Conservation (phyloP, 2,888 invertebrate genomes). For the Teleogryllus oceanicus region DNA sequence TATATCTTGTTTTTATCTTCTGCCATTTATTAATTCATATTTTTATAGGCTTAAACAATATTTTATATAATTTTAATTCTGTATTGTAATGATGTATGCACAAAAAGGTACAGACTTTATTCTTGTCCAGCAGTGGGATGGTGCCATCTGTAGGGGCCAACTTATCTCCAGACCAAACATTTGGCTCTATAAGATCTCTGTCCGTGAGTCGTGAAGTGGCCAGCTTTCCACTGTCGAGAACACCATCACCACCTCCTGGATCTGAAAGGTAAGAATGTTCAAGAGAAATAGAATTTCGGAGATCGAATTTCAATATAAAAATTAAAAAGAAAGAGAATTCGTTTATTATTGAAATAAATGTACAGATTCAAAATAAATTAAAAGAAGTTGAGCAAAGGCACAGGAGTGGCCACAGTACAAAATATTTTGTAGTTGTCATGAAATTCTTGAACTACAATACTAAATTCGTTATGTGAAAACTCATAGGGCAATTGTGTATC, state of each 20-base stretch:
- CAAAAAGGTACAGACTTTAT: not conserved
- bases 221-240: conserved; percentile 71
- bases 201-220: conserved; percentile 71
- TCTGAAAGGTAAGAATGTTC: conserved; percentile 45
- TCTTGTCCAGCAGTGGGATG: conserved; percentile 56
- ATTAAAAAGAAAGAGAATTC: too few species aligned
- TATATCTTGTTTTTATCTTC: too few species aligned
- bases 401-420: too few species aligned
- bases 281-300: not conserved
- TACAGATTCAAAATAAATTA: too few species aligned
- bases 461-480: too few species aligned
- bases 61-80: not conserved
- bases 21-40: not conserved
- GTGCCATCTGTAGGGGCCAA: conserved; percentile 64
- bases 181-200: conserved; percentile 70
- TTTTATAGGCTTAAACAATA: not conserved
- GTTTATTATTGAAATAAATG: too few species aligned
- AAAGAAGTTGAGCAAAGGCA: too few species aligned
- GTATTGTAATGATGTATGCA: not conserved
- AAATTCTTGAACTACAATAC: too few species aligned
- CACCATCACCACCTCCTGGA: conserved; percentile 65
- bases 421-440: too few species aligned
- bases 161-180: conserved; percentile 68
- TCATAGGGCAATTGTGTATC: too few species aligned
- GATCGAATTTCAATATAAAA: too few species aligned